Evolutionary conservation across 2,888 invertebrate species (phyloP), one percentile per base, ranked within the genome.

Genomic region (Dermolepida albohirtum): DNA sequence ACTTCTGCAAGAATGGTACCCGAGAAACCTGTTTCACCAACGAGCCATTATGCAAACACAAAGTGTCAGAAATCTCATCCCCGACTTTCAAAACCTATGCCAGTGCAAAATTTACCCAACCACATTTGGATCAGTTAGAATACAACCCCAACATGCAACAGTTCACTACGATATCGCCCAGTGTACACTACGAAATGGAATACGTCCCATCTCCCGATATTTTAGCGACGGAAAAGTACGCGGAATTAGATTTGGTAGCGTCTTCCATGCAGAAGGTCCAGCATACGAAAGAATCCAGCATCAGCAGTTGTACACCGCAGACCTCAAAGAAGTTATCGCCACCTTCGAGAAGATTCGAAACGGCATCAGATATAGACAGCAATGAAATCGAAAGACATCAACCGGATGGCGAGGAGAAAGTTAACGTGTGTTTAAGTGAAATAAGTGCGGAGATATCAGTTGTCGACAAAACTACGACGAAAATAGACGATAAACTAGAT

Each of bases 241-340:
- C 88, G 12, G 88, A 89, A 74, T 80, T 88, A 5, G 88, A 87
- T 73, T 72, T 84, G 52, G 82, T 84, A 2, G 81, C 82, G 2
- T 81, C 83, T 0, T 78, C 76, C 12, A 71, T 73, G 22, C 74
- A 75, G 29, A 66, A 69, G 17, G 8, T 68, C 1, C 43, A 69
- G 68, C 22, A 22, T 22, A 22, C 22, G 4, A 22, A 22, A 22
- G 22, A 22, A 22, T 22, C 22, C 4, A 22, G 4, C 22, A 22
- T 22, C 22, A 52, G 66, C 43, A 64, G 71, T 29, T 44, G 64
- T 22, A 22, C 67, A 44, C 55, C 71, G 44, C 52, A 69, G 16
- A 39, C 57, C 40, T 51, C 71, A 43, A 64, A 66, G n/a, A 62
- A 55, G 11, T 27, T 66, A 4, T 47, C 64, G 1, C 63, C 72